These are phyloP conservation scores for Platyrinchus mystaceus DNA, from an alignment of 2,797 vertebrate genomes.

Conservation along the genomic window DNA sequence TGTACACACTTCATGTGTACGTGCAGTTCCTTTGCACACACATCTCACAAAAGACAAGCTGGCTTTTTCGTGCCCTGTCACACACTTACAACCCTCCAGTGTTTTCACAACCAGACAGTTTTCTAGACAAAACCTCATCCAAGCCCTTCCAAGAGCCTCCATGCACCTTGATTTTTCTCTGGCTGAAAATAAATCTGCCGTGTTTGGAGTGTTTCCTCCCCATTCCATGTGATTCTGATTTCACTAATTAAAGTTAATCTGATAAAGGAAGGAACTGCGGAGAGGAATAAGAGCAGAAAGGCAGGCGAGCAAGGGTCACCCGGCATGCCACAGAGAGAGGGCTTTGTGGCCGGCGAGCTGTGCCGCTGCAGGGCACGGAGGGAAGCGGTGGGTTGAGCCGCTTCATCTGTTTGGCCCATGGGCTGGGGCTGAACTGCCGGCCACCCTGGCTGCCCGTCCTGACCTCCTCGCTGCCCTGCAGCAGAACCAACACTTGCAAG, in stretches of 20 bases:
- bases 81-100: too few species aligned
- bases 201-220: background rate
- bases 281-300: constrained; percentile 40
- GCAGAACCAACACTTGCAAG: background rate
- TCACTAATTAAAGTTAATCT: constrained; percentile 75
- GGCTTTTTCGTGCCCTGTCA: background rate
- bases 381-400: background rate
- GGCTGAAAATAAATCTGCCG: background rate
- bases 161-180: background rate
- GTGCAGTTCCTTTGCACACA: background rate
- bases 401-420: constrained; percentile 40
- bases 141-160: background rate
- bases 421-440: background rate
- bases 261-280: constrained; percentile 73
- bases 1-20: rapidly evolving
- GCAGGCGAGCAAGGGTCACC: constrained; percentile 53
- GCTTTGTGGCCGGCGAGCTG: constrained; percentile 42
- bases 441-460: background rate
- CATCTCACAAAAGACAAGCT: background rate
- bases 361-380: background rate
- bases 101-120: background rate
- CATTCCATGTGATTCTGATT: constrained; percentile 74
- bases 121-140: background rate
- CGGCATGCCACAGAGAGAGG: background rate
- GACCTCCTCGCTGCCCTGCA: constrained; percentile 18